Evolutionary conservation across 2,113 vertebrate genomes (phyloP).

Genomic region (Scomber colias): DNA sequence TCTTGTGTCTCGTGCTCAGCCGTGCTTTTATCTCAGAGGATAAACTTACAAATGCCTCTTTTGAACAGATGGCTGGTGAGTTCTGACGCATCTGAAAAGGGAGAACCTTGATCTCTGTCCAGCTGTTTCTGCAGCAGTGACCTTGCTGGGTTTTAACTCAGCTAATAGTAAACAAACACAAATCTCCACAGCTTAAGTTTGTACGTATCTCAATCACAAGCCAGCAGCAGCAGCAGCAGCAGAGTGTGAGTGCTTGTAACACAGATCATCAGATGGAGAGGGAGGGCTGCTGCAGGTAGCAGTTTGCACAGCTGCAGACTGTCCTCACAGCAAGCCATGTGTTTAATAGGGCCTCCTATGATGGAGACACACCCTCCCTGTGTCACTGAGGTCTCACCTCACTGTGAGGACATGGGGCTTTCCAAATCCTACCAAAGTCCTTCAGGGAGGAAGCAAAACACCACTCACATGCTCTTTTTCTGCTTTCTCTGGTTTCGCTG

Average conservation of each 20-base stretch:
- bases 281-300: slow-evolving; percentile 46
- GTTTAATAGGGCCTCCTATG: slow-evolving; percentile 37
- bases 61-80: slow-evolving; percentile 65
- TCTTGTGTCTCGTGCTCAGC: slow-evolving; percentile 26
- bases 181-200: slow-evolving; percentile 17
- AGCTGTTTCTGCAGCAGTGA: slow-evolving; percentile 58
- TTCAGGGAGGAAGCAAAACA: slow-evolving; percentile 51
- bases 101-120: slow-evolving; percentile 53
- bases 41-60: slow-evolving; percentile 47
- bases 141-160: slow-evolving; percentile 28
- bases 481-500: slow-evolving; percentile 16
- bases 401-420: slow-evolving; percentile 35
- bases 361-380: slow-evolving; percentile 37
- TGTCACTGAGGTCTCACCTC: slow-evolving; percentile 45
- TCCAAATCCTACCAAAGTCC: slow-evolving; percentile 33
- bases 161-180: slow-evolving; percentile 43
- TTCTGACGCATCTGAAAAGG: slow-evolving; percentile 29
- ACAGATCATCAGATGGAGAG: slow-evolving; percentile 35
- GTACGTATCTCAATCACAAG: background rate
- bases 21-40: slow-evolving; percentile 35
- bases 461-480: background rate
- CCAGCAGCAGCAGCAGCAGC: background rate
- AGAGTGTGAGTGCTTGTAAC: background rate
- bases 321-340: slow-evolving; percentile 6
- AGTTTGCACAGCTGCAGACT: slow-evolving; percentile 73